phyloP scores from a whole-genome alignment of 2,888 invertebrate species.

The Timema cristinae region DNA sequence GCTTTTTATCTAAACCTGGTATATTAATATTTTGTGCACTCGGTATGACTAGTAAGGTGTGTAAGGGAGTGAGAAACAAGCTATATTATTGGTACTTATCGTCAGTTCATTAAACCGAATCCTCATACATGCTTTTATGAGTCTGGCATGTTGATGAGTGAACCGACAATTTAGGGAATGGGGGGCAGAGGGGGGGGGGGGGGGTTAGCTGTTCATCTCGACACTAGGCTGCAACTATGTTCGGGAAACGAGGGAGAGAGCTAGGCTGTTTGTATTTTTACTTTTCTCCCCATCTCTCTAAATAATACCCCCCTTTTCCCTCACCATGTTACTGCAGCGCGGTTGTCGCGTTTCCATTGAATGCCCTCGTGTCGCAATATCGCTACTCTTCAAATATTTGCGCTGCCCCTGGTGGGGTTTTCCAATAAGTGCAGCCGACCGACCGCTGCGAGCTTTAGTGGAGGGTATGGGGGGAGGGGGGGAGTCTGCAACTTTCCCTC shows the following conservation, averaged over 20 bases:
- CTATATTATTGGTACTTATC: no score
- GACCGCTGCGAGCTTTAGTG: background rate
- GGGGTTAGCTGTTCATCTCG: background rate
- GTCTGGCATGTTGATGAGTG: no score
- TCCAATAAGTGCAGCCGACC: constrained; percentile 17
- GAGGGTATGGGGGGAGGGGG: no score
- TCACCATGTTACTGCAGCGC: background rate
- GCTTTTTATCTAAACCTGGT: no score
- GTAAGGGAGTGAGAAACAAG: no score
- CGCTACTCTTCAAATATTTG: constrained; percentile 13
- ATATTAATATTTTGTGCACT: no score
- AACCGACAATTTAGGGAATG: no score
- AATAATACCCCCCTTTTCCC: background rate
- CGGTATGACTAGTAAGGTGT: no score
- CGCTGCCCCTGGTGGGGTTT: constrained; percentile 12
- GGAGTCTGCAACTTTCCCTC: no score
- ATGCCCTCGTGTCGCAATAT: constrained; percentile 13
- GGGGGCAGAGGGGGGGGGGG: no score
- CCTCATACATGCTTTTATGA: no score
- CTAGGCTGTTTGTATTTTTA: constrained; percentile 10
- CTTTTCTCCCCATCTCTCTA: background rate
- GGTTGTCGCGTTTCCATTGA: constrained; percentile 11
- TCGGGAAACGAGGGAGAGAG: background rate
- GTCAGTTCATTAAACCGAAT: no score
- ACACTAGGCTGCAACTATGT: background rate